Evolutionary conservation across 2,888 invertebrate species (phyloP), one percentile per base, ranked within the genome.

Genomic region (Andrena marginata): DNA sequence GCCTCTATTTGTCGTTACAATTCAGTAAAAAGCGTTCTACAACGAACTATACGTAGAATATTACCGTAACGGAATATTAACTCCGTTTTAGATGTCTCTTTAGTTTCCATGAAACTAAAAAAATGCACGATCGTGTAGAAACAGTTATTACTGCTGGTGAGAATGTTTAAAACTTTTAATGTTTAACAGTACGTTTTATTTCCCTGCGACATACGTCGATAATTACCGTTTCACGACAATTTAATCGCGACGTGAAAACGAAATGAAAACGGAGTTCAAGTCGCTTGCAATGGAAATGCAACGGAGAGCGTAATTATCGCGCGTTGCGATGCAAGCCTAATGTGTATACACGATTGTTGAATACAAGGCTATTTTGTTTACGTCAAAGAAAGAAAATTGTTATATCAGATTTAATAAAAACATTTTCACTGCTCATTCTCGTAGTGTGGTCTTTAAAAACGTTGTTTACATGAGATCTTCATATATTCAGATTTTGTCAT

Each of bases 231-330:
- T 23, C 2, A 8, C 26, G 16, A 56, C 23, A 26, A 49, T 33
- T 62, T n/a, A 23, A 16, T 16, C 10, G 16, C 42, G 5, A 42
- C 16, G 42, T 16, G 42, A 42, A 42, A 16, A 42, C 42, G 42
- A 42, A 42, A 33, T 20, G n/a, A 48, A 70, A 60, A 29, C 8
- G 13, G 13, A 49, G 7, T 23, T 48, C 56, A n/a, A 0, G 29
- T 69, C 35, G 42, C 51, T 5, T 31, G 59, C 73, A 48, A 59
- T 80, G 79, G 23, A 70, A 79, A 79, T 16, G 49, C 49, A 68
- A 63, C 67, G 68, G 56, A 5, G 65, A 31, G 13, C 10, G 1
- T 16, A n/a, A 5, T 60, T n/a, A 7, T 54, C 60, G 42, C 29
- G 7, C 54, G 33, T 51, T 75, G 60, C 31, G 33, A 33, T 8